Percentiles rank a stretch among this genome's conserved stretches.
Conservation (phyloP, 92 coral and sea anemone genomes). For the Zoanthus sociatus region DNA sequence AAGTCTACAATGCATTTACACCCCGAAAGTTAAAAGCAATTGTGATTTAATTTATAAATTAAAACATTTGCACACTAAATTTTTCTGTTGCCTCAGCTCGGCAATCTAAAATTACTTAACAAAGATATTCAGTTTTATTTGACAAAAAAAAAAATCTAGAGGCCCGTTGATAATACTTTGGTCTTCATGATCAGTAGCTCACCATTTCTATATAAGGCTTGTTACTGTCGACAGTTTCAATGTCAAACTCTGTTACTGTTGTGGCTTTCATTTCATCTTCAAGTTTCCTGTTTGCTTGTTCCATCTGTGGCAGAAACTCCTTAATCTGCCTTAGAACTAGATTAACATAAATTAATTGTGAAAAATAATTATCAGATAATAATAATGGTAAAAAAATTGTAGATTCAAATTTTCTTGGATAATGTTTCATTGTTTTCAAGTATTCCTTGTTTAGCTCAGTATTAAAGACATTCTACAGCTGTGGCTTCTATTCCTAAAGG, state of each 20-base stretch:
- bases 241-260: slow-evolving; percentile 63
- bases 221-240: slow-evolving; percentile 71
- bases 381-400: no score
- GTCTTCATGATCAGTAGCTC: background rate
- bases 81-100: no score
- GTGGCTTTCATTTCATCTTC: slow-evolving; percentile 62
- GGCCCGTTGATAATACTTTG: background rate
- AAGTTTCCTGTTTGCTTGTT: slow-evolving; percentile 73
- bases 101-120: no score
- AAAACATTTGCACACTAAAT: no score
- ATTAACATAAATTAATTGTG: background rate
- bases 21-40: no score
- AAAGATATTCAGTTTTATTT: no score
- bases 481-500: no score
- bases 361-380: background rate
- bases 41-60: no score
- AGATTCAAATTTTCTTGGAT: background rate
- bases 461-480: no score
- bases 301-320: slow-evolving; percentile 80
- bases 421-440: background rate
- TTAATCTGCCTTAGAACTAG: slow-evolving; percentile 71
- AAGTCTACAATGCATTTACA: no score
- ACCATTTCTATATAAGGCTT: slow-evolving; percentile 89
- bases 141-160: background rate
- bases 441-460: background rate